Evolutionary conservation across 2,797 vertebrate species (phyloP).

Genomic region (Tauraco hartlaubi): DNA sequence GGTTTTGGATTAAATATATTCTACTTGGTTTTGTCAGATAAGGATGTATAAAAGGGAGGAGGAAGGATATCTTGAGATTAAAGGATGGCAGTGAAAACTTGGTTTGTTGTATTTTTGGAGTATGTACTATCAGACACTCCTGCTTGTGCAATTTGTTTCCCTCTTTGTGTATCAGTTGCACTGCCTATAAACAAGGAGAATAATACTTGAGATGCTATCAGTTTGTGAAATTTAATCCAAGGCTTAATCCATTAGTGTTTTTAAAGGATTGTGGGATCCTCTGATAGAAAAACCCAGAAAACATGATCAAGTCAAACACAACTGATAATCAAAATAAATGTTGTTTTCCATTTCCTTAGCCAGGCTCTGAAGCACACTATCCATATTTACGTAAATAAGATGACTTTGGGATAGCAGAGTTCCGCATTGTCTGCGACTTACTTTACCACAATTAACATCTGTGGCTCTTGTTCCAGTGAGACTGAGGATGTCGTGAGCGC

Average conservation of each 20-base stretch:
- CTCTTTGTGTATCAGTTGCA: neutral
- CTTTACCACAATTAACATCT: neutral
- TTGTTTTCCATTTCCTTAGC: neutral
- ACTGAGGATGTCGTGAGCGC: neutral
- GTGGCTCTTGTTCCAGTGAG: neutral
- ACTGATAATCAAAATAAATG: neutral
- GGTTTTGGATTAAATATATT: neutral
- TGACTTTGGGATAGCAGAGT: neutral
- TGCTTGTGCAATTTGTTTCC: neutral
- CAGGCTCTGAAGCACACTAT: neutral
- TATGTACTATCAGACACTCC: neutral
- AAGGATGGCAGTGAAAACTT: neutral
- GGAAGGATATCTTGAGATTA: neutral
- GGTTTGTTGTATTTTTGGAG: neutral
- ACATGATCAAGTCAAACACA: neutral
- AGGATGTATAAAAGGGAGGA: neutral
- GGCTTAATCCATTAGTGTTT: neutral
- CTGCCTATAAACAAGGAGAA: neutral
- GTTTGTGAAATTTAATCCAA: neutral
- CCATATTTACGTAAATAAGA: fast-evolving
- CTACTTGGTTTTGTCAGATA: neutral
- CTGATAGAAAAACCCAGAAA: neutral
- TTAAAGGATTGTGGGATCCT: neutral
- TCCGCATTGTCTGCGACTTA: neutral
- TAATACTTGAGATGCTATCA: neutral